A percentile compares a stretch with the other conserved stretches of the same genome.
phyloP scores from a whole-genome alignment of 2,888 invertebrate genomes.

The Lutraria lutraria region DNA sequence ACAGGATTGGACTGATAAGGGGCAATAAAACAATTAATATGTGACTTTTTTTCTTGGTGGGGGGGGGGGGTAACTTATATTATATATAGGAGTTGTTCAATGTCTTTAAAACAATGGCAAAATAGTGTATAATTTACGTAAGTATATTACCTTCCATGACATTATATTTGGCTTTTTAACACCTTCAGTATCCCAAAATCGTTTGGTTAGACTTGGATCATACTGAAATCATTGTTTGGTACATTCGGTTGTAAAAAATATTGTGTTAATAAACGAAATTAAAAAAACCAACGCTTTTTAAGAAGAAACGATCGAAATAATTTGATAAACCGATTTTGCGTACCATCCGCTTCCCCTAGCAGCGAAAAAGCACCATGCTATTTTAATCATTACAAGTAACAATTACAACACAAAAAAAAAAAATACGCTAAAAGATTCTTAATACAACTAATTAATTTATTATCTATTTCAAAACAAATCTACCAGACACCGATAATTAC shows the following conservation, averaged over 20 bases:
- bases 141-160: conserved; percentile 81
- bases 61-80: too few relatives aligned
- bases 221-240: conserved; percentile 63
- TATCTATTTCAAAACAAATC: background rate
- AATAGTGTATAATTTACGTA: too few relatives aligned
- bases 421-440: background rate
- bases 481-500: background rate
- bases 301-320: background rate
- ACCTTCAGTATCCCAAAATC: conserved; percentile 77
- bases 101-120: too few relatives aligned
- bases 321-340: conserved; percentile 29
- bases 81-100: too few relatives aligned
- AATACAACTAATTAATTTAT: background rate
- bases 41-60: too few relatives aligned
- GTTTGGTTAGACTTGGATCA: conserved; percentile 63
- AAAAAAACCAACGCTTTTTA: background rate
- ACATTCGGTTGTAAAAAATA: background rate
- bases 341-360: conserved; percentile 40
- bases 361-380: conserved; percentile 31
- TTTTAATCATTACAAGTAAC: background rate
- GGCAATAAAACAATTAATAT: too few relatives aligned
- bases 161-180: conserved; percentile 79
- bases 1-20: too few relatives aligned
- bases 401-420: background rate
- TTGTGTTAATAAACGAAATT: background rate